These are phyloP conservation scores for Allolobophora icterica DNA, from an alignment of 2,888 invertebrate species.

Conservation along the genomic window DNA sequence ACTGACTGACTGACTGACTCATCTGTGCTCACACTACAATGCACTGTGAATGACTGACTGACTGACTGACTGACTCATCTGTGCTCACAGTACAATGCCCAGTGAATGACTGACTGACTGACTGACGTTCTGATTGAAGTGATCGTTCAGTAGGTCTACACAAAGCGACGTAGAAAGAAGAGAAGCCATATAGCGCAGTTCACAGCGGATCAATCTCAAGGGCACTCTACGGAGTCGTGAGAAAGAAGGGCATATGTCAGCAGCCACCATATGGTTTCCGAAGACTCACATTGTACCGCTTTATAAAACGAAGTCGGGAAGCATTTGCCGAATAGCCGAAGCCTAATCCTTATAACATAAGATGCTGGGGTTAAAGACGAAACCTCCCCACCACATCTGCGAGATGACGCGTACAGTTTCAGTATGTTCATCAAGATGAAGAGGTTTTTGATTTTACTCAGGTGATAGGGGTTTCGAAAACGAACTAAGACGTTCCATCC, in stretches of 20 bases:
- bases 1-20: no score
- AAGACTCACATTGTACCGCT: neutral
- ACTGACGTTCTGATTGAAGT: no score
- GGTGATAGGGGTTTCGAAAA: no score
- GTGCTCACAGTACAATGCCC: no score
- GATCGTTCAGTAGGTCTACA: no score
- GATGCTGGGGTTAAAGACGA: neutral
- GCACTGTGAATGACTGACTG: no score
- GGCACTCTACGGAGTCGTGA: neutral
- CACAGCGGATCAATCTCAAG: neutral
- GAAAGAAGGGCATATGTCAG: neutral
- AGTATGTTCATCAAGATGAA: no score
- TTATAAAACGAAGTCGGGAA: neutral
- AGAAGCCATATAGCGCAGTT: neutral
- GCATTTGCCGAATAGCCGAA: neutral
- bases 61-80: no score
- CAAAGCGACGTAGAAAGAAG: neutral
- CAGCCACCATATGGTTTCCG: neutral
- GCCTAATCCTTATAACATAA: neutral
- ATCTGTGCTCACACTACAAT: no score
- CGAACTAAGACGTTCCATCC: no score
- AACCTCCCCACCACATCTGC: neutral
- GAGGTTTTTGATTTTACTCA: no score
- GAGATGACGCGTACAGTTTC: neutral
- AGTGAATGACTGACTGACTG: no score